Conservation (phyloP, 2,797 vertebrate genomes). For the Rhyacichthys aspro region DNA sequence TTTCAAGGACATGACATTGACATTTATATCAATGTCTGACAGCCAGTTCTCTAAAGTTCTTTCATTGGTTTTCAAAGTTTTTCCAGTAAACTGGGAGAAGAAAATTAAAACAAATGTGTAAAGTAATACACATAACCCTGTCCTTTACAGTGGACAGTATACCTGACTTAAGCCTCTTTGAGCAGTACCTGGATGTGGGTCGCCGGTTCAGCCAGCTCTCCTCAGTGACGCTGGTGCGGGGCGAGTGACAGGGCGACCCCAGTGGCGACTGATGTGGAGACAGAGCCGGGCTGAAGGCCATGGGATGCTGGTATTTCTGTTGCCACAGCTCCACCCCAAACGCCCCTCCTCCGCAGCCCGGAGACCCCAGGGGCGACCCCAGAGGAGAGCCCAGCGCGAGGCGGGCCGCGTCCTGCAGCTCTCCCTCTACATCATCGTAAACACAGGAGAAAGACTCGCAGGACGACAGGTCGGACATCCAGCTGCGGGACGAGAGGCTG, state of each 20-base stretch:
- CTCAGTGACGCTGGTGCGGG: slow-evolving; percentile 92
- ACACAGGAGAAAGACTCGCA: slow-evolving; percentile 94
- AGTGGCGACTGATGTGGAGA: slow-evolving; percentile 90
- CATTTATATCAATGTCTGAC: too few species aligned
- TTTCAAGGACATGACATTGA: too few species aligned
- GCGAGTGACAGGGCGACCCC: slow-evolving; percentile 87
- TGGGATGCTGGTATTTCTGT: slow-evolving; percentile 69
- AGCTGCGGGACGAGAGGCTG: slow-evolving; percentile 82
- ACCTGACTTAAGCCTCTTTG: too few species aligned
- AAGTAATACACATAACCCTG: too few species aligned
- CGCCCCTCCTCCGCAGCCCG: slow-evolving; percentile 79
- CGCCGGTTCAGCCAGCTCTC: slow-evolving; percentile 91
- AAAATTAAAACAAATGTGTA: neutral
- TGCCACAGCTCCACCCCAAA: slow-evolving; percentile 92
- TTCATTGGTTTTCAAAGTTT: too few species aligned
- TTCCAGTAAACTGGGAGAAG: too few species aligned
- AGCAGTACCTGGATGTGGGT: slow-evolving; percentile 85
- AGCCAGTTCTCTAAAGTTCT: too few species aligned
- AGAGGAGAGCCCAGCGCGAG: slow-evolving; percentile 87
- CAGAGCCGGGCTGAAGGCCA: slow-evolving; percentile 81
- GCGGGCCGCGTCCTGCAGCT: slow-evolving; percentile 88
- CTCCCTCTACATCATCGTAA: slow-evolving; percentile 90
- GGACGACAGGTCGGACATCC: slow-evolving; percentile 87
- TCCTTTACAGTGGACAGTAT: too few species aligned
- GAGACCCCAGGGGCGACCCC: slow-evolving; percentile 83